These are phyloP conservation scores for Dolichallabes microphthalmus DNA, from an alignment of 2,113 vertebrate genomes.

Conservation along the genomic window DNA sequence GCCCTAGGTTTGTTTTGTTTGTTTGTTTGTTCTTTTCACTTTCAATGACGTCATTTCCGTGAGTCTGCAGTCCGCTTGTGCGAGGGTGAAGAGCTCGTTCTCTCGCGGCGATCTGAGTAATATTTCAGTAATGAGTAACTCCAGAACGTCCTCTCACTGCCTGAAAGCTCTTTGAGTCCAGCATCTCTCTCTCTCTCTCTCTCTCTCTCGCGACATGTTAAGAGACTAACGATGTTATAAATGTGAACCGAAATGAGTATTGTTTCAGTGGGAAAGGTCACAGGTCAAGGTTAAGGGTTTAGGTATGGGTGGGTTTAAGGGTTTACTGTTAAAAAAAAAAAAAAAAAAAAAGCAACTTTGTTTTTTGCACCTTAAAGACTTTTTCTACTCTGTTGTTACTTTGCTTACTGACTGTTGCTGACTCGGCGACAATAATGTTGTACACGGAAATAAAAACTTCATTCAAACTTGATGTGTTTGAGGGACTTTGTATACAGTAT, in stretches of 20 bases:
- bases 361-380: conserved; percentile 73
- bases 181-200: neutral
- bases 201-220: neutral
- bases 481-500: neutral
- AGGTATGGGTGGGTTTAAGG: conserved; percentile 1
- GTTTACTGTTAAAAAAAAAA: no score
- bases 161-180: neutral
- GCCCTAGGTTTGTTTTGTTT: conserved; percentile 7
- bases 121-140: neutral
- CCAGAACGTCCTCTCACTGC: no score
- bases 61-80: conserved; percentile 33
- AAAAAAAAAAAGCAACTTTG: conserved; percentile 48
- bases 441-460: conserved; percentile 62
- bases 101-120: conserved; percentile 25
- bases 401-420: conserved; percentile 67
- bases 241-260: conserved; percentile 65
- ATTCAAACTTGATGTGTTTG: conserved; percentile 9
- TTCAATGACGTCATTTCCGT: conserved; percentile 2
- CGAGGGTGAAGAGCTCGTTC: conserved; percentile 8
- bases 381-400: conserved; percentile 62
- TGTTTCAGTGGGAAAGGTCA: conserved; percentile 47
- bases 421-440: conserved; percentile 64
- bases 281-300: neutral
- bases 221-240: conserved; percentile 46
- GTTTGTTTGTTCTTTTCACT: neutral